Evolutionary conservation across 2,888 invertebrate genomes (phyloP).

Genomic region (Spisula subtruncata): DNA sequence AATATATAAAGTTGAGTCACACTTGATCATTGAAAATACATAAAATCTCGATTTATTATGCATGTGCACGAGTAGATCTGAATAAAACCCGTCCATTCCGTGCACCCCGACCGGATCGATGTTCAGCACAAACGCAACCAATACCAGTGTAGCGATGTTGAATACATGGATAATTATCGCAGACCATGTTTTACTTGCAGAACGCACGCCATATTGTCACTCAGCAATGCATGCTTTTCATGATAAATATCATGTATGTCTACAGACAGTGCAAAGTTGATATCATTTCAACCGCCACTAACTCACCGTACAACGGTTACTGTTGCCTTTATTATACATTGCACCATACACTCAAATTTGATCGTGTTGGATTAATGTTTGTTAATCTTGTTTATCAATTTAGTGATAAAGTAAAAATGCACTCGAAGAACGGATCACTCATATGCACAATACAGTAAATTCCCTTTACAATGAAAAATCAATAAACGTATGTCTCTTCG

Average conservation of each 20-base stretch:
- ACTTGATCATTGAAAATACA: slow-evolving; percentile 10
- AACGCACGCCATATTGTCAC: not conserved
- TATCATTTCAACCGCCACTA: no score
- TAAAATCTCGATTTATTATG: slow-evolving; percentile 22
- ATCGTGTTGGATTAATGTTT: no score
- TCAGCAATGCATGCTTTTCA: not conserved
- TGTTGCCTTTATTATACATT: no score
- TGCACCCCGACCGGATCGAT: slow-evolving; percentile 16
- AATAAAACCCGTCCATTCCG: slow-evolving; percentile 12
- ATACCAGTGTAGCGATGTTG: not conserved
- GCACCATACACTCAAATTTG: no score
- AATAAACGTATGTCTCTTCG: no score
- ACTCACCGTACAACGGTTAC: no score
- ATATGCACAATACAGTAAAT: no score
- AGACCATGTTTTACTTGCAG: slow-evolving; percentile 20
- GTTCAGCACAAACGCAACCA: not conserved
- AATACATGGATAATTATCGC: slow-evolving; percentile 5
- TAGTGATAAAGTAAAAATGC: no score
- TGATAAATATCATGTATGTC: not conserved
- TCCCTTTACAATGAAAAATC: no score
- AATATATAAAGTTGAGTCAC: slow-evolving; percentile 17
- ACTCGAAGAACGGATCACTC: no score
- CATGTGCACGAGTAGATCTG: slow-evolving; percentile 6
- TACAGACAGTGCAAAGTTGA: not conserved
- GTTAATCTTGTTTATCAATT: no score